Conservation (phyloP, 2,888 invertebrate species). For the Labia minor region DNA sequence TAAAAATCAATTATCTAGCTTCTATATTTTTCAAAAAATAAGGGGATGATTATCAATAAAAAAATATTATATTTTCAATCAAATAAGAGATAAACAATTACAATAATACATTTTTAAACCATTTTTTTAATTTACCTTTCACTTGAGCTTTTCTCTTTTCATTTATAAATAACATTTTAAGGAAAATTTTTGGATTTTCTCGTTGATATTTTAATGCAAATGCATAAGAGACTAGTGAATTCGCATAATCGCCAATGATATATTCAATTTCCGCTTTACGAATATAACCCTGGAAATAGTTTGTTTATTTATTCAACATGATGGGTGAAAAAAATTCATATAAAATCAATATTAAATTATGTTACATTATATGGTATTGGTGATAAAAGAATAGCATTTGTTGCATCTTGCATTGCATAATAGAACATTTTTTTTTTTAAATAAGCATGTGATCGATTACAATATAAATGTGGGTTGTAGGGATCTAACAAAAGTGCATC, state of each 20-base stretch:
- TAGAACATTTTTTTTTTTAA: neutral
- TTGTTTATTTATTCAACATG: no score
- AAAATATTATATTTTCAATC: no score
- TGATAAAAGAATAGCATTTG: neutral
- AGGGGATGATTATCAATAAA: no score
- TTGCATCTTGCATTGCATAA: neutral
- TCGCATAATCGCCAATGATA: neutral
- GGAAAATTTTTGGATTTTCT: neutral
- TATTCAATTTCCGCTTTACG: neutral
- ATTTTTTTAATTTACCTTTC: neutral
- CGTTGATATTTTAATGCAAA: neutral
- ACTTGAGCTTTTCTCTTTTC: neutral
- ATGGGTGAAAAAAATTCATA: neutral
- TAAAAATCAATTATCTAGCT: no score
- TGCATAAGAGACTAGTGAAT: neutral
- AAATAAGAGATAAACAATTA: no score
- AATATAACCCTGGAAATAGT: neutral
- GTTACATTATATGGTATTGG: neutral
- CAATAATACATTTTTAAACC: no score
- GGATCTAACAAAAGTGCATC: neutral
- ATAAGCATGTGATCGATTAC: neutral
- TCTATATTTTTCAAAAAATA: no score
- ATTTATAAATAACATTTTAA: neutral
- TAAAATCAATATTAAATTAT: neutral
- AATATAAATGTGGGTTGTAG: neutral